These are phyloP conservation scores for Xestia ashworthii DNA, from an alignment of 2,888 invertebrate genomes.

Conservation along the genomic window DNA sequence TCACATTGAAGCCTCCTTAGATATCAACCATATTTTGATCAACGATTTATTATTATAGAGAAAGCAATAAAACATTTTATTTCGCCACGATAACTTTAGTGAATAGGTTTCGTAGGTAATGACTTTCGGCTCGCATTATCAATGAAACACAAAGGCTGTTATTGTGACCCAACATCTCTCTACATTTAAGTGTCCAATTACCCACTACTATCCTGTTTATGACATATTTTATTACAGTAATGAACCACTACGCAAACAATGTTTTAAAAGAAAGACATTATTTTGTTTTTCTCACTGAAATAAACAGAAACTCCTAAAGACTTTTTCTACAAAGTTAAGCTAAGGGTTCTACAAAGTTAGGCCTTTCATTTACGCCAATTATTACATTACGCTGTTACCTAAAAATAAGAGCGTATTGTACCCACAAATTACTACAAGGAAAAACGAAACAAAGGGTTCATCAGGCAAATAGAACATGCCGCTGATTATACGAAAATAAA, in stretches of 20 bases:
- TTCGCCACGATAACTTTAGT: slow-evolving; percentile 34
- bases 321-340: slow-evolving; percentile 32
- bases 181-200: slow-evolving; percentile 61
- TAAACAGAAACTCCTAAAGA: slow-evolving; percentile 19
- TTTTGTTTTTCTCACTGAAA: slow-evolving; percentile 25
- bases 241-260: slow-evolving; percentile 31
- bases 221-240: slow-evolving; percentile 59
- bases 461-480: slow-evolving; percentile 56
- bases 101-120: slow-evolving; percentile 42
- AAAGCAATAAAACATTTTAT: slow-evolving; percentile 41
- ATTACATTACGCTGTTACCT: slow-evolving; percentile 48
- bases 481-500: slow-evolving; percentile 77
- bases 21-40: not conserved
- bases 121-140: slow-evolving; percentile 48
- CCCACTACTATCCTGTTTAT: slow-evolving; percentile 46
- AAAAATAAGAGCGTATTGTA: slow-evolving; percentile 46
- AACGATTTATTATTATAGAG: not conserved
- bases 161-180: slow-evolving; percentile 46
- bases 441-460: slow-evolving; percentile 43
- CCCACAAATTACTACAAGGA: slow-evolving; percentile 51
- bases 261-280: slow-evolving; percentile 18
- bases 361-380: slow-evolving; percentile 46
- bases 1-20: not conserved
- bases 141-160: slow-evolving; percentile 48
- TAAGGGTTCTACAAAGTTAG: slow-evolving; percentile 46